These are phyloP conservation scores for Bradypus variegatus DNA, from an alignment of 2,797 vertebrate species.

Conservation along the genomic window DNA sequence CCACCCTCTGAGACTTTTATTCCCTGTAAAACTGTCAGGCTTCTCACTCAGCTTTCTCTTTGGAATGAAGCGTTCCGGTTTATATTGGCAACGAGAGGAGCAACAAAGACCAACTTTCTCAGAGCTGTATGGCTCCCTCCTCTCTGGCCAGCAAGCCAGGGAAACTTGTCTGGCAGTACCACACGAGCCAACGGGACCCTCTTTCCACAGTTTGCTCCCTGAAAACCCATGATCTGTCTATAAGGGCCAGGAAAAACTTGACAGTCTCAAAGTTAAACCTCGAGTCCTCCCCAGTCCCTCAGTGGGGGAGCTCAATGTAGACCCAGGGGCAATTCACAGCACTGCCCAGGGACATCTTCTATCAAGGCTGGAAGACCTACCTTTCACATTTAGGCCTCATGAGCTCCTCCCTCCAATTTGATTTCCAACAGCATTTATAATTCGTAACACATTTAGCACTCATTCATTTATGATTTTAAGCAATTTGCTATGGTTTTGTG, in stretches of 20 bases:
- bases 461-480: background rate
- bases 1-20: constrained; percentile 48
- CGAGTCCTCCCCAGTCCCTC: background rate
- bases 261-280: background rate
- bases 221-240: background rate
- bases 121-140: background rate
- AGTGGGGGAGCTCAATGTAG: background rate
- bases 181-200: background rate
- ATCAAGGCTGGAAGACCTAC: background rate
- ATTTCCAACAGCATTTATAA: background rate
- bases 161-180: background rate
- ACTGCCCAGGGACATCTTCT: background rate
- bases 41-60: constrained; percentile 61
- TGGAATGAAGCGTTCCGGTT: constrained; percentile 52
- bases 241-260: fast-evolving
- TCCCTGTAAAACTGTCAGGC: constrained; percentile 52
- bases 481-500: background rate
- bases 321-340: background rate
- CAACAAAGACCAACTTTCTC: constrained; percentile 56
- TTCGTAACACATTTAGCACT: background rate
- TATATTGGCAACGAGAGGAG: constrained; percentile 51
- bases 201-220: background rate
- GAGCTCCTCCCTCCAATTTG: background rate
- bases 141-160: background rate
- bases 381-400: background rate